A percentile compares a stretch with the other conserved stretches of the same genome.
Evolutionary conservation across 2,113 vertebrate genomes (phyloP).

Genomic region (Thalassoma bifasciatum): DNA sequence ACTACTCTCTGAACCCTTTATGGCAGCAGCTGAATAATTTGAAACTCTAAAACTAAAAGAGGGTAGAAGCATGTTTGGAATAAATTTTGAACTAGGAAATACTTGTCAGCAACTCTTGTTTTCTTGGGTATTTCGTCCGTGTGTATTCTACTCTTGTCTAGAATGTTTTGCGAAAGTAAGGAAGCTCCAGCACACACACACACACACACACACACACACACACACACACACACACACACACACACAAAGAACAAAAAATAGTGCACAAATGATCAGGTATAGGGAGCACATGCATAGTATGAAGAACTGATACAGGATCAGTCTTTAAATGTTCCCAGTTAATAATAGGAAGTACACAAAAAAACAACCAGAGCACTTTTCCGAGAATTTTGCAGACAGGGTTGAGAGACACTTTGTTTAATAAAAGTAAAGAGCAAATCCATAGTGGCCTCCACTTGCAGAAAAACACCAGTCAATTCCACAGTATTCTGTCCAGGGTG

Average conservation of each 20-base stretch:
- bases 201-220: too few species aligned
- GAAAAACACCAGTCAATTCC: slow-evolving; percentile 6
- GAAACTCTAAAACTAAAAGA: slow-evolving; percentile 14
- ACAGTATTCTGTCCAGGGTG: slow-evolving; percentile 9
- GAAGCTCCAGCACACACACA: too few species aligned
- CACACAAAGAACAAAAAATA: neutral
- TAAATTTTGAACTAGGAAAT: slow-evolving; percentile 3
- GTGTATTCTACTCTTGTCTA: neutral
- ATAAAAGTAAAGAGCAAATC: neutral
- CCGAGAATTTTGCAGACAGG: neutral
- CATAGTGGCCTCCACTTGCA: neutral
- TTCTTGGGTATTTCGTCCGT: neutral
- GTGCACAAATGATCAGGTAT: slow-evolving; percentile 1
- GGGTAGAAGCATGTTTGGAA: neutral
- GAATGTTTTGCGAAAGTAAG: neutral
- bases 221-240: too few species aligned
- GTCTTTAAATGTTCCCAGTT: slow-evolving; percentile 6
- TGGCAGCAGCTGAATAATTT: neutral
- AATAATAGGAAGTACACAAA: slow-evolving; percentile 10
- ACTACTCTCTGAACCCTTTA: too few species aligned
- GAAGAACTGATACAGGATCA: slow-evolving; percentile 24
- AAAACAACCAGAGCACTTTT: neutral
- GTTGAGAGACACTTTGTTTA: neutral
- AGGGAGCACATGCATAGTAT: slow-evolving; percentile 14
- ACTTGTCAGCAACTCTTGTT: neutral